Conservation (phyloP, 2,888 invertebrate genomes). For the Thera obeliscata region DNA sequence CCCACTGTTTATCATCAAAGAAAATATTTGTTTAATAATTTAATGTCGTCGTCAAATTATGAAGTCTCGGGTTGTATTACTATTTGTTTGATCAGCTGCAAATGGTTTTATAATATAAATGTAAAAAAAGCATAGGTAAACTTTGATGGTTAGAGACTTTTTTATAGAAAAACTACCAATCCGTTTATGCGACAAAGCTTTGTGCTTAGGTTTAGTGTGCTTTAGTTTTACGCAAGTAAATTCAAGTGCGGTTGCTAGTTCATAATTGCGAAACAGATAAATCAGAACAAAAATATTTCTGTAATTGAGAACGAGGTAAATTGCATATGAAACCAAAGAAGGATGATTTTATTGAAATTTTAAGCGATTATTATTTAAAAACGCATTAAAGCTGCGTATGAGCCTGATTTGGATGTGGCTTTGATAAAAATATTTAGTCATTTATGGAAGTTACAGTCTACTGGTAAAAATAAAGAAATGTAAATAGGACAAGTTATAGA, state of each 20-base stretch:
- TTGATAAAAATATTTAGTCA: conserved; percentile 22
- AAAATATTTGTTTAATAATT: too few relatives aligned
- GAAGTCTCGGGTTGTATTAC: too few relatives aligned
- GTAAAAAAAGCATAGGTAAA: too few relatives aligned
- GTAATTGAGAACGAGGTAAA: conserved; percentile 42
- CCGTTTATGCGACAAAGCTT: too few relatives aligned
- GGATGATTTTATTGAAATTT: conserved; percentile 41
- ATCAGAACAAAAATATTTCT: conserved; percentile 29
- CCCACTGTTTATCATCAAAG: too few relatives aligned
- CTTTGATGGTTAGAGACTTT: too few relatives aligned
- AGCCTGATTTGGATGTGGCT: conserved; percentile 30
- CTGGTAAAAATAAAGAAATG: not conserved
- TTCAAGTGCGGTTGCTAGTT: not conserved
- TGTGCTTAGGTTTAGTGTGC: not conserved
- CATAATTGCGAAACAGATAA: conserved; percentile 11
- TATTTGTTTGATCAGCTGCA: too few relatives aligned
- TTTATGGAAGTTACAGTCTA: conserved; percentile 23
- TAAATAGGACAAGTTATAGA: not conserved
- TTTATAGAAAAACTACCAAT: too few relatives aligned
- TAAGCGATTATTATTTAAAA: conserved; percentile 31
- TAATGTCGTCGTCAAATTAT: too few relatives aligned
- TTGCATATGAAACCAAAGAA: conserved; percentile 35
- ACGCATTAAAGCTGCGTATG: conserved; percentile 32
- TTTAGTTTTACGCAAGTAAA: not conserved
- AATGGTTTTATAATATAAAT: too few relatives aligned